phyloP scores from a whole-genome alignment of 2,888 invertebrate species.

The Microchrysa polita region DNA sequence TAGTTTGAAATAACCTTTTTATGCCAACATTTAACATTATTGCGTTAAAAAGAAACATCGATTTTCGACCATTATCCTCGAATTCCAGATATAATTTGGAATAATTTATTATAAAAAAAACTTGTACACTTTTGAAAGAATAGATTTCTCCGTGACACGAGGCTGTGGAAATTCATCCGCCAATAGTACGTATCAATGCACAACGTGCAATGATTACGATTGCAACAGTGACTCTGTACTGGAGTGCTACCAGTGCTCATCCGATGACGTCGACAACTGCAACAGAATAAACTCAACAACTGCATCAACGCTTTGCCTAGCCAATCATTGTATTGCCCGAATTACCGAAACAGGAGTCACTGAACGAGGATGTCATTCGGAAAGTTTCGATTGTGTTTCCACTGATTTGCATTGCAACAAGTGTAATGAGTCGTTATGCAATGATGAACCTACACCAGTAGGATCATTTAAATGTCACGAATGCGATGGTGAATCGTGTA shows the following conservation, averaged over 20 bases:
- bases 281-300: slow-evolving; percentile 51
- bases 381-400: neutral
- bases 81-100: too few relatives aligned
- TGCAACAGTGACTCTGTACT: slow-evolving; percentile 56
- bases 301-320: slow-evolving; percentile 54
- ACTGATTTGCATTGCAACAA: slow-evolving; percentile 1
- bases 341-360: neutral
- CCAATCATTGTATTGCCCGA: neutral
- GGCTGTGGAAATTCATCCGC: slow-evolving; percentile 39
- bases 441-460: neutral
- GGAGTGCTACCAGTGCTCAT: slow-evolving; percentile 58
- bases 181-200: slow-evolving; percentile 48
- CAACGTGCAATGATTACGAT: slow-evolving; percentile 54
- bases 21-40: too few relatives aligned
- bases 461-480: slow-evolving; percentile 2
- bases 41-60: too few relatives aligned
- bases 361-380: slow-evolving; percentile 12
- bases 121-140: neutral
- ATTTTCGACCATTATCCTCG: neutral
- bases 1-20: too few relatives aligned
- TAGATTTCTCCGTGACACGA: slow-evolving; percentile 3
- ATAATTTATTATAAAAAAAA: neutral
- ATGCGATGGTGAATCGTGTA: neutral
- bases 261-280: slow-evolving; percentile 54
- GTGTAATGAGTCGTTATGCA: neutral